These are phyloP conservation scores for Spialia ferax DNA, from an alignment of 2,888 invertebrate species.

Conservation along the genomic window DNA sequence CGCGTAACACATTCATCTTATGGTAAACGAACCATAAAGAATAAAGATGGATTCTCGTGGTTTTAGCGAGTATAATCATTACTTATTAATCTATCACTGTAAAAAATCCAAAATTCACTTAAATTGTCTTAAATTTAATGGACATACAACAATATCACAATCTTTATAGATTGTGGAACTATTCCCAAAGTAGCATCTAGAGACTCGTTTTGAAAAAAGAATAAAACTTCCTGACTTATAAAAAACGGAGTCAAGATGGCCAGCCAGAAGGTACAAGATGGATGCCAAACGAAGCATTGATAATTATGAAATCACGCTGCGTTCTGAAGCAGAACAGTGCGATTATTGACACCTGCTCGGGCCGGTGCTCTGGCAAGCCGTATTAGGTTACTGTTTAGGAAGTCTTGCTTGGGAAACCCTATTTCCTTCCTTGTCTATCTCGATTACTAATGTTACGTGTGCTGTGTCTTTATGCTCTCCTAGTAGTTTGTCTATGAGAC, in stretches of 20 bases:
- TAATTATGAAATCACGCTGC: slow-evolving; percentile 30
- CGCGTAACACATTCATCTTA: background rate
- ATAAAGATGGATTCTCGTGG: background rate
- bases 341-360: slow-evolving; percentile 31
- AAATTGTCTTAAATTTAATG: too few species aligned
- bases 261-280: background rate
- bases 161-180: too few species aligned
- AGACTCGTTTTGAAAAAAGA: background rate
- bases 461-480: background rate
- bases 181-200: too few species aligned
- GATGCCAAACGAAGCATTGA: slow-evolving; percentile 21
- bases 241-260: background rate
- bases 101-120: background rate
- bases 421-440: slow-evolving; percentile 41
- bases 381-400: slow-evolving; percentile 45
- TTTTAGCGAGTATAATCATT: slow-evolving; percentile 3
- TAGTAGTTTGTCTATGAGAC: background rate
- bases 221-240: background rate
- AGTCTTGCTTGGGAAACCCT: slow-evolving; percentile 39
- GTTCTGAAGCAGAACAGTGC: slow-evolving; percentile 19
- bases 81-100: background rate
- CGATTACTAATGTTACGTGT: slow-evolving; percentile 29
- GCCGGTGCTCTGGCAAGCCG: slow-evolving; percentile 5
- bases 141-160: too few species aligned
- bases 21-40: background rate